Base-by-base conservation (phyloP, 2,888 invertebrate genomes). In the Latrodectus elegans region DNA sequence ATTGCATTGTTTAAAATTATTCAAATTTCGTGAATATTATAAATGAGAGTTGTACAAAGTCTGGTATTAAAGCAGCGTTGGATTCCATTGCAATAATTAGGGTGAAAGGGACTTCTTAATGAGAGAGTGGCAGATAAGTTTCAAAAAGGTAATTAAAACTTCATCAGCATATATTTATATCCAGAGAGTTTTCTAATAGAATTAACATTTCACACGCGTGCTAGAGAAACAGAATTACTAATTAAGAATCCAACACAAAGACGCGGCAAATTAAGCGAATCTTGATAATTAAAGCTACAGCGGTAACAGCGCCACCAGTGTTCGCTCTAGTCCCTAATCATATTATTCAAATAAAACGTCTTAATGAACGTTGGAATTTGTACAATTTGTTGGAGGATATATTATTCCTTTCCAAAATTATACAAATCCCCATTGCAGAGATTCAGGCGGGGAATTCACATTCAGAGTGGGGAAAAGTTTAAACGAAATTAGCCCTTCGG, bases 271-370 rank as follows among this genome's bases (percentile, higher is more conserved):
- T 85, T 85, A 85, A 85, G 80, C 85, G 60, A 85, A 80, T 85
- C 85, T 75, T 49, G 55, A 80, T 85, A 85, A 85, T 85, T 80
- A 84, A 80, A 74, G 68, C 55, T 49, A 15, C 14, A n/a, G 67
- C 22, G 71, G 71, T 70, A 22, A 55, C 14, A 70, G 4, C 49
- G 22, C 60, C 55, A 22, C 51, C 78, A 22, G 65, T 12, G 67
- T 26, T 68, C 22, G 60, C 12, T 15, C n/a, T 14, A 67, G 38
- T 38, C 81, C 55, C 64, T 81, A 81, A 86, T 81, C 81, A 53
- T 52, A 72, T 86, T 86, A 86, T 81, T 76, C 86, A 81, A 86
- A 81, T 86, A 81, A 86, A 60, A 81, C 76, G 76, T 85, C 85
- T 85, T 85, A 85, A 85, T 75, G 85, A 85, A 85, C 10, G 67